Conservation (phyloP, 2,888 invertebrate species). For the Pyralis farinalis region DNA sequence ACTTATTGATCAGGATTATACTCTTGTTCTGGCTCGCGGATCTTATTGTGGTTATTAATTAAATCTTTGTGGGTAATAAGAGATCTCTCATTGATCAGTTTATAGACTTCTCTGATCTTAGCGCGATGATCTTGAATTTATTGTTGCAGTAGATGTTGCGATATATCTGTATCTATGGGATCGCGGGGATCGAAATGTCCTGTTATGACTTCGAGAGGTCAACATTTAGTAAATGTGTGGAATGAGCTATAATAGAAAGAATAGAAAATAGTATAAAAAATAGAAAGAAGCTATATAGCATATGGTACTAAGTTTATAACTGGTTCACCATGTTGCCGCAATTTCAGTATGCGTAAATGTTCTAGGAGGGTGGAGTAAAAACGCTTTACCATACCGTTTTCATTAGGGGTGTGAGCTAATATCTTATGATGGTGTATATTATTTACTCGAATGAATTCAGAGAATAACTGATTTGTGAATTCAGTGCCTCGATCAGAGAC, state of each 20-base stretch:
- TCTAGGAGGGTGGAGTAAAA: slow-evolving; percentile 18
- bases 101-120: slow-evolving; percentile 19
- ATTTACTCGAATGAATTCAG: too few species aligned
- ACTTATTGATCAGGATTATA: too few species aligned
- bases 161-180: slow-evolving; percentile 16
- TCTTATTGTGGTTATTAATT: not conserved
- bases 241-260: slow-evolving; percentile 24
- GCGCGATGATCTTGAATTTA: slow-evolving; percentile 16
- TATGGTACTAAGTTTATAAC: slow-evolving; percentile 13
- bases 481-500: too few species aligned
- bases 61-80: slow-evolving; percentile 12
- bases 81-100: slow-evolving; percentile 17
- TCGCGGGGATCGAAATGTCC: slow-evolving; percentile 22
- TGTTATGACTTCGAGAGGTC: too few species aligned
- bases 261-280: too few species aligned
- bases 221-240: slow-evolving; percentile 22
- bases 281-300: too few species aligned
- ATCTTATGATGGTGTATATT: too few species aligned
- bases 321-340: slow-evolving; percentile 10
- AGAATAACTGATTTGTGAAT: too few species aligned
- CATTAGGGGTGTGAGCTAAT: too few species aligned
- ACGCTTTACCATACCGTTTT: slow-evolving; percentile 15
- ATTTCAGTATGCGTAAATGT: slow-evolving; percentile 16
- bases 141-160: slow-evolving; percentile 17
- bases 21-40: too few species aligned